Base-by-base conservation (phyloP, 2,888 invertebrate species). In the Sycophila texana region DNA sequence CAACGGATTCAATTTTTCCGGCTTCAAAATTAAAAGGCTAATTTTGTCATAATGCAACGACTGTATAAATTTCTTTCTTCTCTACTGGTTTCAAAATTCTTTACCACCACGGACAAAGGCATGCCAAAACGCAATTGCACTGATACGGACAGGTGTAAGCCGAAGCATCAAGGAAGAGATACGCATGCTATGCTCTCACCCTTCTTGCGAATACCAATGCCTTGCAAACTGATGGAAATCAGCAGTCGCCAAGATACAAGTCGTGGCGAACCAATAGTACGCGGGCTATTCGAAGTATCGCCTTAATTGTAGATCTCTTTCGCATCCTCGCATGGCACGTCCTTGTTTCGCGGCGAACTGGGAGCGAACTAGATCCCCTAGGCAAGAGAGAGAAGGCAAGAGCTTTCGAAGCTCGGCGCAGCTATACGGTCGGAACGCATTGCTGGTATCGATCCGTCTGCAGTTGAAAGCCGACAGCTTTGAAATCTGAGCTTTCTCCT, bases 401-500 rank as follows among this genome's bases (percentile, higher is more conserved):
- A 53, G 51, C 70, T 72, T 51, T 18, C 30, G 53, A 26, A 51
- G 61, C 12, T 10, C n/a, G 61, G 4, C 16, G 16, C 49, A 57
- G 74, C 39, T 22, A 26, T 7, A 51, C 20, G 4, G 74, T 60
- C 58, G 74, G 26, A 74, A 74, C 60, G 66, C 67, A 74, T 74
- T 67, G 73, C 61, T 18, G 60, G 18, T 72, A 77, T 77, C 49
- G 77, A 77, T 73, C 67, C 55, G 53, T 53, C 67, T 76, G 63
- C 70, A 76, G 70, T 76, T 70, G 63, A 76, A 76, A 63, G 30
- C 76, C 67, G 74, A 61, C 61, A 76, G 76, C 70, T 77, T 71
- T 77, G 76, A 77, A 70, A 77, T 71, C 63, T 65, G 76, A 77
- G 76, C 63, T 77, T 53, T 61, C 53, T 58, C 26, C 18, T 74